Conservation (phyloP, 1,140 invertebrate genomes). For the Hormaphis cornu region DNA sequence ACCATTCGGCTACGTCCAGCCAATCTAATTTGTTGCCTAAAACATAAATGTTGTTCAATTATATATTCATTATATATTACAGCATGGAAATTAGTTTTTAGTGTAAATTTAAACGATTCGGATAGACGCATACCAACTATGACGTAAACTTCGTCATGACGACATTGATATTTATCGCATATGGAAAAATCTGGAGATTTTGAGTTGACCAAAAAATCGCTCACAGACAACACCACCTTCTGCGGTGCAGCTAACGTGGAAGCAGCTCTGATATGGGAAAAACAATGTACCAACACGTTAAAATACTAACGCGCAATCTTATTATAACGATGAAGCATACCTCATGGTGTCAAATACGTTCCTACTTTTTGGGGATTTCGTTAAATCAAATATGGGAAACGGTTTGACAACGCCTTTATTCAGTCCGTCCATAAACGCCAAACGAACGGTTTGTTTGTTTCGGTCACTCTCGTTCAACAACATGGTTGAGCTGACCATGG, state of each 20-base stretch:
- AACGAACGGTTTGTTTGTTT: background rate
- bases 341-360: background rate
- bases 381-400: background rate
- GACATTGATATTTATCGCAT: background rate
- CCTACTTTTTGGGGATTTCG: background rate
- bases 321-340: background rate
- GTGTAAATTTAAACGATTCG: too few relatives aligned
- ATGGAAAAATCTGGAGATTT: background rate
- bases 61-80: too few relatives aligned
- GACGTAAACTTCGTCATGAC: background rate
- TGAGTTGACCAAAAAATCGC: background rate
- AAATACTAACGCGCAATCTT: background rate
- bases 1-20: constrained; percentile 35
- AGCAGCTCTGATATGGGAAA: background rate
- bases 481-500: background rate
- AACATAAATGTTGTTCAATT: background rate
- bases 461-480: background rate
- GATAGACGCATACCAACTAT: constrained; percentile 21
- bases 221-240: background rate
- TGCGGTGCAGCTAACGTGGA: background rate
- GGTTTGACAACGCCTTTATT: background rate
- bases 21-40: constrained; percentile 20
- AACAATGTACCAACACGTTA: too few relatives aligned
- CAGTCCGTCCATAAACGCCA: background rate
- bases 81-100: too few relatives aligned